Evolutionary conservation across 2,797 vertebrate species (phyloP), one percentile per base, ranked within the genome.

Genomic region (Sphenopsis melanotis): DNA sequence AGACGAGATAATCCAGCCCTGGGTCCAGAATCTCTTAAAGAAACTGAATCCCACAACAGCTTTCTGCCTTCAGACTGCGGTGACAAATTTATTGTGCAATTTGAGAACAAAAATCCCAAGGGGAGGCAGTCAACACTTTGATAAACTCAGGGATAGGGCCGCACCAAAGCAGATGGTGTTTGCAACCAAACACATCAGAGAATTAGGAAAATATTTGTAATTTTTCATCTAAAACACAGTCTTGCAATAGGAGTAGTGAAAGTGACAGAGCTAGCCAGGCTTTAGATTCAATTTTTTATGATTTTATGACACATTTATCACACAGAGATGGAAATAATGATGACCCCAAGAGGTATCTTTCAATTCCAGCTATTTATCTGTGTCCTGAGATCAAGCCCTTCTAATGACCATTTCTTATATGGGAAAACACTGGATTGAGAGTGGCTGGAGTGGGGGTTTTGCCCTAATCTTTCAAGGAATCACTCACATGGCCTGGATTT

Each of bases 61-160:
- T 42, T 77, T 24, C 49, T 87, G 8, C 36, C 57, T 32, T 57
- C 20, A 46, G 6, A 32, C 32, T 37, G 34, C 36, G 14, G 39
- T 64, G 34, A 60, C 12, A 57, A 60, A 76, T 59, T 68, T n/a
- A 57, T 15, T 26, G 13, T 18, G 14, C 15, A 22, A 34, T 41
- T 71, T 65, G 53, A 39, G 87, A 90, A 21, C 6, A 68, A 84
- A 87, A 78, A 44, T 50, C 26, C 64, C 52, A 44, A 57, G 39
- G 65, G 3, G 2, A 47, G 16, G 10, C 0, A 7, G 52, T 18
- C 0, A 0, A 27, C 15, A 6, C 34, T 60, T 89, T 30, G 71
- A 60, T 83, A 63, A 87, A 77, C 18, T 27, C 49, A 57, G 65
- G 37, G 49, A 56, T 15, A 64, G 15, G 23, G 22, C 18, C 72